Evolutionary conservation across 1,140 invertebrate genomes (phyloP), one percentile per base, ranked within the genome.

Genomic region (Drosophila oshimai): DNA sequence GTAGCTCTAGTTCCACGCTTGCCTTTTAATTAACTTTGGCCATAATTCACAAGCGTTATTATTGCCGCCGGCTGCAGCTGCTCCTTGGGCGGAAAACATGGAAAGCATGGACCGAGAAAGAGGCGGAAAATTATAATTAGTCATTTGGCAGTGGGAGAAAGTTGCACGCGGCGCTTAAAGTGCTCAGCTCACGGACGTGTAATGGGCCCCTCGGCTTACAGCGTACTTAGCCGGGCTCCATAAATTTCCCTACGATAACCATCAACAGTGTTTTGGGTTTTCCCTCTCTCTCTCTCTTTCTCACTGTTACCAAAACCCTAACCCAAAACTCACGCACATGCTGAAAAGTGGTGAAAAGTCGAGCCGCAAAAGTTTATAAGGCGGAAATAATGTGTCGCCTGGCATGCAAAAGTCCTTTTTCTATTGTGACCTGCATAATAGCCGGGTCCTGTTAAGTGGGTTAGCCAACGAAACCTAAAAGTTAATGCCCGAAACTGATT

Each of bases 381-480:
- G 71, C 79, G 79, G 75, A 84, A 86, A 84, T 84, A 84, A 84
- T 84, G 80, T 75, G 80, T 72, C 60, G 71, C 75, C 46, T 57
- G 65, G 79, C 79, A 86, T 86, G 79, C 75, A 79, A 71, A 65
- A 46, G 46, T 22, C 24, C 36, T 31, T 34, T 55, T 54, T 37
- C 7, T 26, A 17, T 42, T 62, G 41, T 84, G 80, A 83, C 79
- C 80, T 46, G 54, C 65, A 55, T 65, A 61, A 42, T 70, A 29
- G 24, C n/a, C 50, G 28, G 41, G 18, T 12, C 26, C 31, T 28
- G 33, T 33, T 29, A 79, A 79, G 61, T 70, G 41, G 74, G 51
- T 78, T 70, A 73, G 7, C 33, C 34, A 36, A 44, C 36, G 37
- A 46, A 36, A 20, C 28, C 54, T 34, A 61, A 13, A 50, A 57